Conservation (phyloP, 2,888 invertebrate species). For the Octonoba sinensis region DNA sequence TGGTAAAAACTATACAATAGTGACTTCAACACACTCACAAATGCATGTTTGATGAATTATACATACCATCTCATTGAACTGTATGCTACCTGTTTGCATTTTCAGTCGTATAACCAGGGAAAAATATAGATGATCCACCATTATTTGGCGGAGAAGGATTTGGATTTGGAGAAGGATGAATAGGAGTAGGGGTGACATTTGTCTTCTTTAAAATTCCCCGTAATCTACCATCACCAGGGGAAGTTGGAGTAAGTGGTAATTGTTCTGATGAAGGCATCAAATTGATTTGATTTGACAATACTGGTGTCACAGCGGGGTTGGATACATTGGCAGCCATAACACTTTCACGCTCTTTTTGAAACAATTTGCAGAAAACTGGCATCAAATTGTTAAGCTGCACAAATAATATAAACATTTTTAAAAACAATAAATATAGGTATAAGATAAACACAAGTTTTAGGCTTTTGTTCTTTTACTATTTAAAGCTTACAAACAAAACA, state of each 20-base stretch:
- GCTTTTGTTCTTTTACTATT: neutral
- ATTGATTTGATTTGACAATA: slow-evolving; percentile 55
- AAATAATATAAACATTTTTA: neutral
- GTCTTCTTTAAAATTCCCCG: slow-evolving; percentile 66
- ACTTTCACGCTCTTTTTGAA: slow-evolving; percentile 61
- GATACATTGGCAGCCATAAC: slow-evolving; percentile 38
- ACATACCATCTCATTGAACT: slow-evolving; percentile 10
- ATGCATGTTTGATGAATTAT: too few species aligned
- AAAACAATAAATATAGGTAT: slow-evolving; percentile 6
- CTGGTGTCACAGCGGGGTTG: slow-evolving; percentile 45
- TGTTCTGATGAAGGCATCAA: slow-evolving; percentile 50
- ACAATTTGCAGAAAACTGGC: slow-evolving; percentile 59
- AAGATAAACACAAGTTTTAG: neutral
- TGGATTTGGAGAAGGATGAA: neutral
- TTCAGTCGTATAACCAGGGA: slow-evolving; percentile 40
- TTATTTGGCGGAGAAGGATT: slow-evolving; percentile 13
- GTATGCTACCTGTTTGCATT: slow-evolving; percentile 56
- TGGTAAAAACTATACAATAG: slow-evolving; percentile 6
- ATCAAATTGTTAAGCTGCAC: slow-evolving; percentile 43
- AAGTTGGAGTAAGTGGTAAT: slow-evolving; percentile 60
- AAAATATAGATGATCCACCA: slow-evolving; percentile 40
- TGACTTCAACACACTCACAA: neutral
- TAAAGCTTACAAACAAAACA: neutral
- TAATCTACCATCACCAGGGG: slow-evolving; percentile 64
- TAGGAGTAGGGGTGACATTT: slow-evolving; percentile 16